phyloP scores from a whole-genome alignment of 2,797 vertebrate species.

The Betta splendens region DNA sequence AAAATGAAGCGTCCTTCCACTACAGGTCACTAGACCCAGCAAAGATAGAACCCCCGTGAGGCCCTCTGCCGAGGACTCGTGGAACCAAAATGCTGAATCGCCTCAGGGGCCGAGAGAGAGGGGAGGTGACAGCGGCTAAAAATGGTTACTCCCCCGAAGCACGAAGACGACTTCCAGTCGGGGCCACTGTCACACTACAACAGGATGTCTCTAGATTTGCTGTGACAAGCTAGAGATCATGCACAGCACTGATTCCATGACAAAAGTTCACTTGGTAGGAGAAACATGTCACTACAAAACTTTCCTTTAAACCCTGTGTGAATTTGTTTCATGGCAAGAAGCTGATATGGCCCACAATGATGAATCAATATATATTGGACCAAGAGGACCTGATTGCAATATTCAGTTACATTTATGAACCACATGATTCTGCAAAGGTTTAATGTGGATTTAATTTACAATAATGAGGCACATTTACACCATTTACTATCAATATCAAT shows the following conservation, averaged over 20 bases:
- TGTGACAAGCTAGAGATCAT: conserved; percentile 30
- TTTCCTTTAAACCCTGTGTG: not conserved
- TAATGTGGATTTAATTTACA: too few relatives aligned
- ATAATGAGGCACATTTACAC: too few relatives aligned
- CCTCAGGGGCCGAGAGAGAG: conserved; percentile 30
- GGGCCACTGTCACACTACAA: conserved; percentile 18
- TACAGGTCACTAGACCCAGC: conserved; percentile 24
- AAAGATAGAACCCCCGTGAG: conserved; percentile 31
- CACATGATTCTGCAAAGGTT: too few relatives aligned
- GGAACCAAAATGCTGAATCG: conserved; percentile 33
- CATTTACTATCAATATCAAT: too few relatives aligned
- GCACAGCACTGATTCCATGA: conserved; percentile 7
- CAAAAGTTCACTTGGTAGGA: conserved; percentile 18
- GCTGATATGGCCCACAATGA: too few relatives aligned
- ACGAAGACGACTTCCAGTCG: conserved; percentile 20
- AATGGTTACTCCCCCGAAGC: conserved; percentile 34
- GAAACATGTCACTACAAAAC: conserved; percentile 14
- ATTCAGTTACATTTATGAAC: not conserved
- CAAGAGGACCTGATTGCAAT: not conserved
- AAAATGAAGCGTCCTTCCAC: conserved; percentile 25
- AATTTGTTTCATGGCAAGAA: conserved; percentile 5
- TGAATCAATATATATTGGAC: too few relatives aligned
- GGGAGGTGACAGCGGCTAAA: conserved; percentile 44
- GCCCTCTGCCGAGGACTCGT: conserved; percentile 10
- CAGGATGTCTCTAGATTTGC: conserved; percentile 27